These are phyloP conservation scores for Chrysolina haemoptera DNA, from an alignment of 2,888 invertebrate species.

Conservation along the genomic window DNA sequence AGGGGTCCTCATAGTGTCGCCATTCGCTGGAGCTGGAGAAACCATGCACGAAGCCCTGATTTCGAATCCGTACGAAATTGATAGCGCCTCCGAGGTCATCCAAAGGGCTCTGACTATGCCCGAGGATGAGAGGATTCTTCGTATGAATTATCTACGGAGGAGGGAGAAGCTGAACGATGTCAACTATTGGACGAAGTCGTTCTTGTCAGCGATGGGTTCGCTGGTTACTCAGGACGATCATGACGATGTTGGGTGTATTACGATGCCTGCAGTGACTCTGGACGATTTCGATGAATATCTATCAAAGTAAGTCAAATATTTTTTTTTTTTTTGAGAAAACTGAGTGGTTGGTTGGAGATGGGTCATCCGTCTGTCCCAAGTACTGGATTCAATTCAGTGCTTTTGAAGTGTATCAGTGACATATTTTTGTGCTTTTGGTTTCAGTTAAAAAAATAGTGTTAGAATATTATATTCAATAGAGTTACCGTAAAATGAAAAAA, in stretches of 20 bases:
- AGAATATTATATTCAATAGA: no score
- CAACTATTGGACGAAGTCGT: slow-evolving; percentile 90
- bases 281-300: slow-evolving; percentile 93
- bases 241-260: slow-evolving; percentile 88
- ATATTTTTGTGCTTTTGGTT: no score
- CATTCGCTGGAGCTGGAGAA: slow-evolving; percentile 93
- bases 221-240: slow-evolving; percentile 79
- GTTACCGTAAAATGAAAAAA: no score
- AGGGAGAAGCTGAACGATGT: slow-evolving; percentile 89
- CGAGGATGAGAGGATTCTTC: slow-evolving; percentile 86
- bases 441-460: no score
- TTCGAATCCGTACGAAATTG: slow-evolving; percentile 91
- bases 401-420: no score
- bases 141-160: slow-evolving; percentile 88
- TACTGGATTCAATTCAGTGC: no score
- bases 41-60: slow-evolving; percentile 94
- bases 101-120: slow-evolving; percentile 93
- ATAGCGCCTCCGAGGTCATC: slow-evolving; percentile 89
- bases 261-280: slow-evolving; percentile 91
- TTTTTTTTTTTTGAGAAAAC: neutral
- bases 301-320: slow-evolving; percentile 77
- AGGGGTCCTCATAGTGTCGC: slow-evolving; percentile 90
- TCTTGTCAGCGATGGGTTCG: slow-evolving; percentile 90
- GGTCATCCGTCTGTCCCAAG: no score
- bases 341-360: no score